These are phyloP conservation scores for Syngnathus typhle DNA, from an alignment of 2,113 vertebrate species.

Conservation along the genomic window DNA sequence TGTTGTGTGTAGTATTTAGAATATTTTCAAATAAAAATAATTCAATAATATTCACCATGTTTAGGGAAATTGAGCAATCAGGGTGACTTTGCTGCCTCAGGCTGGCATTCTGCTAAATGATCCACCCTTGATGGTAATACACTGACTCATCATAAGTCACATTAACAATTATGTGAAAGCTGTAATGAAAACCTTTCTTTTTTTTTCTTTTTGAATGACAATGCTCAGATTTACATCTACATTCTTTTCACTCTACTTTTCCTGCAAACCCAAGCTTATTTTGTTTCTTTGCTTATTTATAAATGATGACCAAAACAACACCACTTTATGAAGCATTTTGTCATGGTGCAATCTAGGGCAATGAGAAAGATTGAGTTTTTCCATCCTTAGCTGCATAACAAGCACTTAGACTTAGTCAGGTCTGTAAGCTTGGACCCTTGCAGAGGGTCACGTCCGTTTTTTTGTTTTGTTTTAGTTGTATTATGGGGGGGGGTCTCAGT, in stretches of 20 bases:
- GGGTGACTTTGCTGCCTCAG: slow-evolving; percentile 23
- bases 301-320: slow-evolving; percentile 22
- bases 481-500: no score
- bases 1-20: no score
- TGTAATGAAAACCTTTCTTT: not conserved
- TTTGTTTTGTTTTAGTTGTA: not conserved
- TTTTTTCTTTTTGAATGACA: not conserved
- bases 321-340: not conserved
- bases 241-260: not conserved
- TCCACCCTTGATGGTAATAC: slow-evolving; percentile 17
- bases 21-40: no score
- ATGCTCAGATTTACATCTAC: not conserved
- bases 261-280: not conserved
- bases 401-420: slow-evolving; percentile 24
- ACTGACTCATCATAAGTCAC: slow-evolving; percentile 28
- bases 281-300: not conserved
- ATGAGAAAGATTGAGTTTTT: slow-evolving; percentile 7
- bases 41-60: not conserved
- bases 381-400: slow-evolving; percentile 5
- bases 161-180: not conserved
- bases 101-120: slow-evolving; percentile 32
- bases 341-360: slow-evolving; percentile 6
- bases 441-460: slow-evolving; percentile 36
- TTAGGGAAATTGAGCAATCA: slow-evolving; percentile 44
- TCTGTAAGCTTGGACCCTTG: slow-evolving; percentile 21